Evolutionary conservation across 2,888 invertebrate genomes (phyloP).

Genomic region (Imbricaverruca yamaguchii): DNA sequence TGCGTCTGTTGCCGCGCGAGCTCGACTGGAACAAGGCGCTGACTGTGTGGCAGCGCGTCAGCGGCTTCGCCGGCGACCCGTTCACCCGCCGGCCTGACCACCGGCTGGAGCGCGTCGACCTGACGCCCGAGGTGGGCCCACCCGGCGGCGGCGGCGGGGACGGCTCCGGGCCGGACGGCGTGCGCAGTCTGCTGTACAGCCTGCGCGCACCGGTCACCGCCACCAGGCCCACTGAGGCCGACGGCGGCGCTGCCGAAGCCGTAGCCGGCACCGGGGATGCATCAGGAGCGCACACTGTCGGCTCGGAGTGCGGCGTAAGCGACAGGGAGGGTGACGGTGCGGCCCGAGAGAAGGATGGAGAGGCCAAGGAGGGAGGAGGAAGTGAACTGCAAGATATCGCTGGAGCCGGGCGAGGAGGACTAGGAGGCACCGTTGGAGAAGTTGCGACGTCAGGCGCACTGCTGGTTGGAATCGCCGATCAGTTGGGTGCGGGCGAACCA

Average conservation of each 20-base stretch:
- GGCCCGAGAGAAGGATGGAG: no score
- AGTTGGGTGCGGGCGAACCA: no score
- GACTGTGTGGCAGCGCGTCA: background rate
- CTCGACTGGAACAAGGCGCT: constrained; percentile 15
- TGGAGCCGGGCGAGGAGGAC: no score
- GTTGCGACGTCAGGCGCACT: no score
- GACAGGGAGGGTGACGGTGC: no score
- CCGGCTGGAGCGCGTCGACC: background rate
- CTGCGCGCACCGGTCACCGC: background rate
- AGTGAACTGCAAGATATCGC: no score
- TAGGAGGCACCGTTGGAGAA: no score
- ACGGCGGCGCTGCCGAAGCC: background rate
- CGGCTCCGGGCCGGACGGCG: background rate
- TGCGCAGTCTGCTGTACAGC: background rate
- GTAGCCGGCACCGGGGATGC: background rate
- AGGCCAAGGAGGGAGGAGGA: no score
- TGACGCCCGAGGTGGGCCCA: background rate
- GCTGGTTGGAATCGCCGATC: no score
- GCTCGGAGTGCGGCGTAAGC: no score
- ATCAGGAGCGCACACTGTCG: no score
- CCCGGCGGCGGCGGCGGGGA: background rate
- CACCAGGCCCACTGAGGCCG: background rate
- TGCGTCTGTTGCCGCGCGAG: background rate
- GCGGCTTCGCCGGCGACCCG: background rate
- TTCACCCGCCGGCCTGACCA: background rate